phyloP scores from a whole-genome alignment of 2,797 vertebrate species.

The Lithobates pipiens region DNA sequence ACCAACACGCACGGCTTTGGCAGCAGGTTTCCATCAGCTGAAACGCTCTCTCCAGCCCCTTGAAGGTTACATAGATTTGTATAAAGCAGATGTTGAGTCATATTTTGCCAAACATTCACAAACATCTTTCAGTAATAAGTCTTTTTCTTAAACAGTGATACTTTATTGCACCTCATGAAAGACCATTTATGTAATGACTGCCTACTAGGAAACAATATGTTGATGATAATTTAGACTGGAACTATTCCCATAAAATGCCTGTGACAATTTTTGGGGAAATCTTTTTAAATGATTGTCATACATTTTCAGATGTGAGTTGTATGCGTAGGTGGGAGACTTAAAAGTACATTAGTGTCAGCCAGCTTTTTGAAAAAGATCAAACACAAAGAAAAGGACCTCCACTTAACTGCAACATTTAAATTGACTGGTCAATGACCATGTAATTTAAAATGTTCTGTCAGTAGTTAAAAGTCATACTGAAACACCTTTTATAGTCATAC shows the following conservation, averaged over 20 bases:
- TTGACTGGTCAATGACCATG: background rate
- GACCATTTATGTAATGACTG: slow-evolving; percentile 36
- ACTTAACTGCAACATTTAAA: no score
- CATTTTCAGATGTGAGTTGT: slow-evolving; percentile 21
- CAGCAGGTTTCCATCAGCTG: slow-evolving; percentile 68
- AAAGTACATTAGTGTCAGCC: background rate
- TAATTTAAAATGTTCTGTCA: background rate
- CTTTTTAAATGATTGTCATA: slow-evolving; percentile 40
- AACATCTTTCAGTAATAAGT: slow-evolving; percentile 22
- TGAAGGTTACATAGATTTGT: slow-evolving; percentile 63
- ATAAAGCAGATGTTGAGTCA: slow-evolving; percentile 72
- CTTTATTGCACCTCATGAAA: slow-evolving; percentile 24
- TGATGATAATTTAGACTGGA: slow-evolving; percentile 14
- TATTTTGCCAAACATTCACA: slow-evolving; percentile 65
- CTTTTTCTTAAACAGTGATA: slow-evolving; percentile 30
- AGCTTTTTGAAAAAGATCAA: background rate
- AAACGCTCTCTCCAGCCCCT: slow-evolving; percentile 62
- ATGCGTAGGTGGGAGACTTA: slow-evolving; percentile 26
- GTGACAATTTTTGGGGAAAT: slow-evolving; percentile 44
- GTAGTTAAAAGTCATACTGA: background rate
- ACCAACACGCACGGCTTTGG: slow-evolving; percentile 58
- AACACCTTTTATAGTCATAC: background rate
- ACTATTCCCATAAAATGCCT: slow-evolving; percentile 41
- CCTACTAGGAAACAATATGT: slow-evolving; percentile 21
- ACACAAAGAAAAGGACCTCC: background rate